Conservation (phyloP, 2,797 vertebrate species). For the Pachyuromys duprasi region DNA sequence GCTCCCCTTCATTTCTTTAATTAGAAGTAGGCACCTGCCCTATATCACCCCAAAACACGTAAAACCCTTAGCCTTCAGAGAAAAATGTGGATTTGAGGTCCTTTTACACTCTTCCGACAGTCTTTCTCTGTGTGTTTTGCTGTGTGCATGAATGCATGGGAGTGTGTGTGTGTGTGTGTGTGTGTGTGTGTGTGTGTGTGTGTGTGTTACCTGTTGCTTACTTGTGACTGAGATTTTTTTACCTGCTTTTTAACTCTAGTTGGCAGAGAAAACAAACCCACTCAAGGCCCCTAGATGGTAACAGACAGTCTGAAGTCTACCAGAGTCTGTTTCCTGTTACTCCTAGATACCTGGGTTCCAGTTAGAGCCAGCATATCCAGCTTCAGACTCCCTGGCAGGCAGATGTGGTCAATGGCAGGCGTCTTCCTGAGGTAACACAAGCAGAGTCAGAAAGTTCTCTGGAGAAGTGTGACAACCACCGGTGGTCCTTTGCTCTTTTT, state of each 20-base stretch:
- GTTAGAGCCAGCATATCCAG: neutral
- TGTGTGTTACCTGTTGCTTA: neutral
- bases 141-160: neutral
- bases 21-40: neutral
- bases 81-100: neutral
- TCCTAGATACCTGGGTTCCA: neutral
- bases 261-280: neutral
- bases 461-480: neutral
- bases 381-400: neutral
- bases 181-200: no score
- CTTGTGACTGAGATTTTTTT: neutral
- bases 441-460: constrained; percentile 12
- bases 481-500: neutral
- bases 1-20: neutral
- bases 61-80: neutral
- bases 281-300: neutral
- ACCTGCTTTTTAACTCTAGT: neutral
- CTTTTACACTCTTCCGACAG: neutral
- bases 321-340: neutral
- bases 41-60: neutral
- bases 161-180: neutral
- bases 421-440: neutral
- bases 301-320: neutral
- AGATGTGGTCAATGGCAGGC: neutral
- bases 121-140: neutral